These are phyloP conservation scores for Merodon equestris DNA, from an alignment of 2,888 invertebrate genomes.

Conservation along the genomic window DNA sequence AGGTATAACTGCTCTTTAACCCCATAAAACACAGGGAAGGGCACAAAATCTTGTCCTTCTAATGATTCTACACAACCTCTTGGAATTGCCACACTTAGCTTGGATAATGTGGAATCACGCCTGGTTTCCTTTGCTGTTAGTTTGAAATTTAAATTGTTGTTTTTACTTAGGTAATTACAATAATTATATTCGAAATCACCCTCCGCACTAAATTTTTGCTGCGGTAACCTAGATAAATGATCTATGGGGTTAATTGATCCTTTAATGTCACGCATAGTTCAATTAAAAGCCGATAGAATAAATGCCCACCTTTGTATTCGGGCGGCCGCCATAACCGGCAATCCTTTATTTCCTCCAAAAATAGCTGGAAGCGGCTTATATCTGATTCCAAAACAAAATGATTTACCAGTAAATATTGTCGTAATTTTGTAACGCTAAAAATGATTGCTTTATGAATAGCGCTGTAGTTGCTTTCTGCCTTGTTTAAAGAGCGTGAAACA, in stretches of 20 bases:
- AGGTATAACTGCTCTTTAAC: constrained; percentile 21
- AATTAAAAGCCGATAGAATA: constrained; percentile 23
- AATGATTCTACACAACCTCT: constrained; percentile 27
- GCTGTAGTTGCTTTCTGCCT: constrained; percentile 21
- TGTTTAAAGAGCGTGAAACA: background rate
- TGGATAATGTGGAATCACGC: constrained; percentile 35
- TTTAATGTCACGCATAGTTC: constrained; percentile 19
- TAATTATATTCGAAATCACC: no score
- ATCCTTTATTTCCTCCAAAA: constrained; percentile 51
- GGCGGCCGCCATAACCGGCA: constrained; percentile 47
- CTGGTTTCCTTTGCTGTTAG: constrained; percentile 42
- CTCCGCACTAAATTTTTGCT: constrained; percentile 9
- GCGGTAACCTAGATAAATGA: constrained; percentile 5
- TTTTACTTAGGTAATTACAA: constrained; percentile 4
- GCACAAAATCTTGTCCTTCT: constrained; percentile 15
- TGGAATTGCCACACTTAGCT: constrained; percentile 33
- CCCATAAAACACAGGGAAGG: constrained; percentile 20
- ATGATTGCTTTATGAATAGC: constrained; percentile 27
- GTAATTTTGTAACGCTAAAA: constrained; percentile 51
- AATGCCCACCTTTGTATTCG: no score
- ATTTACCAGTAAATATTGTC: constrained; percentile 49
- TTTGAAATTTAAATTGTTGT: constrained; percentile 37
- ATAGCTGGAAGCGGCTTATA: constrained; percentile 48
- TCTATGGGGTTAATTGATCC: constrained; percentile 12
- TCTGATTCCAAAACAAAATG: constrained; percentile 49